Conservation (phyloP, 1,140 invertebrate genomes). For the Drosophila simulans region DNA sequence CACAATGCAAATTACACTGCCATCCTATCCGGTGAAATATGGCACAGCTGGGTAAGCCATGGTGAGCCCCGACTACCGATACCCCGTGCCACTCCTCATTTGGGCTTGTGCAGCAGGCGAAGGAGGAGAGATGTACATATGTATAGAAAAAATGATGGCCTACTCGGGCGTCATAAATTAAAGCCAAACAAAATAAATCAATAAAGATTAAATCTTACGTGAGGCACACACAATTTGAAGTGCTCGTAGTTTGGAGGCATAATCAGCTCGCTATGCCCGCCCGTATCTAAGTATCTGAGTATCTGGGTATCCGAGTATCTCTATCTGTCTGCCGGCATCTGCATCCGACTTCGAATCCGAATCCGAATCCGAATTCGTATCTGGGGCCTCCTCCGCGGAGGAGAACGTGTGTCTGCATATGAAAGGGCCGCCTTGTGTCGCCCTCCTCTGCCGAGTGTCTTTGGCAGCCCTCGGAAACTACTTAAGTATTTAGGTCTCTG, state of each 20-base stretch:
- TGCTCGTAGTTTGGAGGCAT: constrained; percentile 56
- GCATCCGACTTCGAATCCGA: constrained; percentile 28
- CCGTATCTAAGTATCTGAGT: constrained; percentile 13
- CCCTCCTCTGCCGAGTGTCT: constrained; percentile 38
- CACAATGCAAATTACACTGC: constrained; percentile 60
- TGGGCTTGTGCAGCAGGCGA: constrained; percentile 3
- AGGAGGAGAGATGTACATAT: not conserved
- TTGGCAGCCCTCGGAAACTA: constrained; percentile 76
- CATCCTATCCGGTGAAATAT: constrained; percentile 43
- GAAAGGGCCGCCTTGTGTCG: constrained; percentile 63
- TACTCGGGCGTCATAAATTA: constrained; percentile 80
- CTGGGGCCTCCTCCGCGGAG: constrained; percentile 62
- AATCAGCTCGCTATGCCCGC: constrained; percentile 66
- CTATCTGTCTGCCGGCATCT: constrained; percentile 35
- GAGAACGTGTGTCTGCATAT: constrained; percentile 73
- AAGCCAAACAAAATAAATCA: constrained; percentile 83
- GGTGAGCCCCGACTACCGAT: not conserved
- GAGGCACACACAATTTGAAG: constrained; percentile 39
- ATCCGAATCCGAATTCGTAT: constrained; percentile 54
- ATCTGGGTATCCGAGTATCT: constrained; percentile 9
- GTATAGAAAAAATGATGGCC: constrained; percentile 69
- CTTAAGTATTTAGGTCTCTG: constrained; percentile 83
- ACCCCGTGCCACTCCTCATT: not conserved
- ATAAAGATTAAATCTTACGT: constrained; percentile 82
- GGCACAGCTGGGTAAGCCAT: constrained; percentile 51